A percentile compares a stretch with the other conserved stretches of the same genome.
Conservation (phyloP, 1,140 invertebrate genomes). For the Chironomus striatipennis region DNA sequence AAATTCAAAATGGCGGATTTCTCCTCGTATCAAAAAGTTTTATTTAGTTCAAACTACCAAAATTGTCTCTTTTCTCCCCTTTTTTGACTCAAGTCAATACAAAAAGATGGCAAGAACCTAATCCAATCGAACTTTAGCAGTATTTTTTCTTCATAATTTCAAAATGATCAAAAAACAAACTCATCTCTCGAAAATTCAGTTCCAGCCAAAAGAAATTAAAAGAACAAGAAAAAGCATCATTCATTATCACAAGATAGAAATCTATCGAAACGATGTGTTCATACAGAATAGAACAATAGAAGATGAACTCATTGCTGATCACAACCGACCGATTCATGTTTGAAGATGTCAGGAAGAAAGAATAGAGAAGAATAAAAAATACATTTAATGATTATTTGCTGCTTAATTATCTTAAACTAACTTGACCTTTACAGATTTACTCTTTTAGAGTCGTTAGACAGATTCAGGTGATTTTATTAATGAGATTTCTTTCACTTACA, state of each 20-base stretch:
- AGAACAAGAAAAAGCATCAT: neutral
- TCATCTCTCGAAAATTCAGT: too few relatives aligned
- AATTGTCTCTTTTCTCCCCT: too few relatives aligned
- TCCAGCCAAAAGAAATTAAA: too few relatives aligned
- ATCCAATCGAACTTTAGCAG: too few relatives aligned
- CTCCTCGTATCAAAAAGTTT: too few relatives aligned
- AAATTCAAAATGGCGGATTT: too few relatives aligned
- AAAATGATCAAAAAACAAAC: too few relatives aligned
- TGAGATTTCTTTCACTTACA: constrained; percentile 3
- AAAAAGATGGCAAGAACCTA: too few relatives aligned
- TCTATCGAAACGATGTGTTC: neutral
- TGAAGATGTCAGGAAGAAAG: neutral
- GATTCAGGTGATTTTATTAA: neutral
- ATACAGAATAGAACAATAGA: neutral
- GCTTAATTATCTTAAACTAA: constrained; percentile 22
- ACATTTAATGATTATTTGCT: constrained; percentile 14
- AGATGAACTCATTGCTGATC: neutral
- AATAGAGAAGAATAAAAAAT: neutral
- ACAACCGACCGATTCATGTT: neutral
- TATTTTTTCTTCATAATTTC: too few relatives aligned
- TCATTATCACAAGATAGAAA: neutral
- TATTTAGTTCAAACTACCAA: too few relatives aligned
- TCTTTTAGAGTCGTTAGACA: neutral
- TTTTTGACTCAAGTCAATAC: too few relatives aligned
- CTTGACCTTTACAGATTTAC: constrained; percentile 8